Evolutionary conservation across 2,888 invertebrate species (phyloP).

Genomic region (Holacanthella duospinosa): DNA sequence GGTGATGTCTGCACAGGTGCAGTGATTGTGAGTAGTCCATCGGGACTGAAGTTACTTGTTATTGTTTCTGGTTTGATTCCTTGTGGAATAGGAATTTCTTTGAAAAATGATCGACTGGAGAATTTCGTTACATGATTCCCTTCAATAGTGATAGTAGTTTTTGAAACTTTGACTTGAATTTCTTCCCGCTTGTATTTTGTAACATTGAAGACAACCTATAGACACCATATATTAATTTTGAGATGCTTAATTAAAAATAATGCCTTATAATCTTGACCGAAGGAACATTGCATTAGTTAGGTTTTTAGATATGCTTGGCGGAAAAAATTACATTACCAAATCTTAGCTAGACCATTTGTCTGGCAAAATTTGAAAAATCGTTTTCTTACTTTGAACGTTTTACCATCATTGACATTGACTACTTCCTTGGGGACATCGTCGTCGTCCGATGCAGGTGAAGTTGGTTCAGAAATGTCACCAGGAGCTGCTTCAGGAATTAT

Average conservation of each 20-base stretch:
- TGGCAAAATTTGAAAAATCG: no score
- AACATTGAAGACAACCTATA: conserved; percentile 1
- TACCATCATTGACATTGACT: background rate
- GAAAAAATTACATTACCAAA: no score
- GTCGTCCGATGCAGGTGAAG: background rate
- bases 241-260: no score
- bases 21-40: background rate
- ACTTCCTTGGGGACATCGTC: background rate
- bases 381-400: no score
- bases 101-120: conserved; percentile 8
- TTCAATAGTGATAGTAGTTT: conserved; percentile 8
- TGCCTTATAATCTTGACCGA: no score
- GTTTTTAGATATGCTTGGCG: no score
- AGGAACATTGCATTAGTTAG: no score
- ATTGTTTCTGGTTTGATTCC: conserved; percentile 5
- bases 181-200: conserved; percentile 8
- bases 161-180: conserved; percentile 8
- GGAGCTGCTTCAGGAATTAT: background rate
- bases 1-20: background rate
- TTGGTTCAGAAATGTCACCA: background rate
- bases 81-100: conserved; percentile 7
- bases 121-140: conserved; percentile 5
- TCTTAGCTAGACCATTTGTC: no score
- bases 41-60: background rate
- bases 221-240: background rate